Conservation (phyloP, 2,113 vertebrate genomes). For the Psittacara wagleri region DNA sequence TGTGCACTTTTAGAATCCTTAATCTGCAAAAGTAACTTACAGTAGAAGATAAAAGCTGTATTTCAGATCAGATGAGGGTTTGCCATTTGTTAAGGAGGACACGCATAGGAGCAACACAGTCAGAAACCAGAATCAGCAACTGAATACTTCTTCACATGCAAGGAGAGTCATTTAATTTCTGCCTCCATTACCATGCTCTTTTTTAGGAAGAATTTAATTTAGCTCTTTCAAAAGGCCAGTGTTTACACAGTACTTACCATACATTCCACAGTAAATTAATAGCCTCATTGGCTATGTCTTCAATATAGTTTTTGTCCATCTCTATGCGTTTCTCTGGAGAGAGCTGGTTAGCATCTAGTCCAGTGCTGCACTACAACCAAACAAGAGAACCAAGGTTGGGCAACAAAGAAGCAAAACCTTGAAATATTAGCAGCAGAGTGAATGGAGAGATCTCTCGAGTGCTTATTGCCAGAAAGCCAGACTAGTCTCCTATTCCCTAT, state of each 20-base stretch:
- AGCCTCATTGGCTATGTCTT: slow-evolving; percentile 90
- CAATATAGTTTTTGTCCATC: slow-evolving; percentile 74
- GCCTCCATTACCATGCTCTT: not conserved
- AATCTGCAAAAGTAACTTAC: not conserved
- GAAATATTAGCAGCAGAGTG: not conserved
- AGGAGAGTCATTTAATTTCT: not conserved
- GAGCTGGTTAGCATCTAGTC: slow-evolving; percentile 74
- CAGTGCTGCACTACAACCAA: slow-evolving; percentile 77
- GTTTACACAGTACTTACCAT: slow-evolving; percentile 79
- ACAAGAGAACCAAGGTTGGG: slow-evolving; percentile 4
- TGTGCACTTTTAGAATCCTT: not conserved
- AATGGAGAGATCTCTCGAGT: not conserved
- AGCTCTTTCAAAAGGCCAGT: not conserved
- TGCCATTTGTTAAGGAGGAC: not conserved
- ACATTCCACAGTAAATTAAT: slow-evolving; percentile 95
- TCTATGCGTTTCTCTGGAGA: slow-evolving; percentile 68
- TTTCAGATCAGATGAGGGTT: not conserved
- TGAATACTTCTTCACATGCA: not conserved
- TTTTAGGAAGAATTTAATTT: not conserved
- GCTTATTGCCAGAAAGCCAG: not conserved
- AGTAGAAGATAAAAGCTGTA: not conserved
- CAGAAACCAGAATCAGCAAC: not conserved
- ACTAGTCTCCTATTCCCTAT: not conserved
- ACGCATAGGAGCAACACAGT: not conserved
- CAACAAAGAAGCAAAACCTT: not conserved